These are phyloP conservation scores for Cosmorhoe ocellata DNA, from an alignment of 2,888 invertebrate species.

Conservation along the genomic window DNA sequence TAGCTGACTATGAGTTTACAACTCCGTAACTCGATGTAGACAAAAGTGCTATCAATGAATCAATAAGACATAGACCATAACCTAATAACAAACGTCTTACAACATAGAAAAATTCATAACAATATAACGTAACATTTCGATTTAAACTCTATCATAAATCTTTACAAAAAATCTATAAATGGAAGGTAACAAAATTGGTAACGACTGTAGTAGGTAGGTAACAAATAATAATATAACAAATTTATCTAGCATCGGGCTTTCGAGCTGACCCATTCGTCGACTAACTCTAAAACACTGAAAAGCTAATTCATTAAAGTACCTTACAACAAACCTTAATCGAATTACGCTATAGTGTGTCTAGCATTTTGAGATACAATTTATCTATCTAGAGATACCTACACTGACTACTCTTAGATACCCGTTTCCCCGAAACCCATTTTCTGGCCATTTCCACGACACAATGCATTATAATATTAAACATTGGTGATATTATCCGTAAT, in stretches of 20 bases:
- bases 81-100: conserved; percentile 19
- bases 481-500: conserved; percentile 1
- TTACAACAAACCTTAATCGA: conserved; percentile 58
- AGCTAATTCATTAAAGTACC: conserved; percentile 64
- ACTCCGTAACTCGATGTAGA: conserved; percentile 72
- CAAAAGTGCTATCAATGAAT: conserved; percentile 58
- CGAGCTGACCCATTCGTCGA: conserved; percentile 80
- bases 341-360: conserved; percentile 51
- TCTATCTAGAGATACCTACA: conserved; percentile 74
- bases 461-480: conserved; percentile 9
- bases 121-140: not conserved
- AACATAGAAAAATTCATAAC: conserved; percentile 19
- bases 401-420: conserved; percentile 67
- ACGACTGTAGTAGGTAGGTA: conserved; percentile 1
- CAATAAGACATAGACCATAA: conserved; percentile 27
- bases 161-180: not conserved
- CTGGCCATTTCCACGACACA: conserved; percentile 18
- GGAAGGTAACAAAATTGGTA: conserved; percentile 9
- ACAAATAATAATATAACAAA: conserved; percentile 49
- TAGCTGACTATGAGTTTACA: conserved; percentile 80
- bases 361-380: conserved; percentile 62
- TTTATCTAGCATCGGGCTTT: conserved; percentile 73
- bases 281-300: conserved; percentile 83
- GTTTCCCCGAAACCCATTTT: conserved; percentile 66
- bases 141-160: not conserved